Evolutionary conservation across 2,797 vertebrate genomes (phyloP).

Genomic region (Vireo griseus): DNA sequence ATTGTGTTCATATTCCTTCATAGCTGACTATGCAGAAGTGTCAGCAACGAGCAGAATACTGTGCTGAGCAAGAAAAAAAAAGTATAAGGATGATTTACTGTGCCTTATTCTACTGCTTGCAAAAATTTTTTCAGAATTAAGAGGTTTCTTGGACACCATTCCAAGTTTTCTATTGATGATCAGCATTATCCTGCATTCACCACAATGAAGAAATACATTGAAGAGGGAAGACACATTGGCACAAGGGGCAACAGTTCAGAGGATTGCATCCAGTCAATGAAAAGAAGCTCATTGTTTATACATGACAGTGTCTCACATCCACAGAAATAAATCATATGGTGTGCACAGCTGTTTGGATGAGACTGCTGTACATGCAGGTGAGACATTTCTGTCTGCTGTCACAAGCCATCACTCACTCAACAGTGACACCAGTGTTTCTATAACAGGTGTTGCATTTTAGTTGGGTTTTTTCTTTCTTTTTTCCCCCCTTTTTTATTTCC

Average conservation of each 20-base stretch:
- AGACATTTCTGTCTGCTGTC: background rate
- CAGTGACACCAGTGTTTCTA: background rate
- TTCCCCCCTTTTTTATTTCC: fast-evolving
- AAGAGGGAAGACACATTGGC: background rate
- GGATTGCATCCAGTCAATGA: background rate
- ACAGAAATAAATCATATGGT: background rate
- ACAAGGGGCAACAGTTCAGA: background rate
- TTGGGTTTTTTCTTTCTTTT: too few relatives aligned
- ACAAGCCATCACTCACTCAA: background rate
- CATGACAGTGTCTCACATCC: background rate
- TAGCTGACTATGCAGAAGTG: background rate
- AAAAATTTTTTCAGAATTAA: background rate
- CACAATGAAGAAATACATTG: background rate
- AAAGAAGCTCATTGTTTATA: background rate
- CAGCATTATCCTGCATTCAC: background rate
- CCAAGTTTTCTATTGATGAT: background rate
- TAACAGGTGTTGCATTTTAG: background rate
- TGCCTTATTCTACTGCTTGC: background rate
- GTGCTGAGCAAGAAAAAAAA: background rate
- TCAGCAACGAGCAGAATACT: background rate
- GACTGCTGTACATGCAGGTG: background rate
- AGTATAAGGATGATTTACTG: background rate
- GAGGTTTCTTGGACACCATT: background rate
- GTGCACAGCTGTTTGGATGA: background rate
- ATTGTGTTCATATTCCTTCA: background rate